Evolutionary conservation across 2,797 vertebrate genomes (phyloP).

Genomic region (Enoplosus armatus): DNA sequence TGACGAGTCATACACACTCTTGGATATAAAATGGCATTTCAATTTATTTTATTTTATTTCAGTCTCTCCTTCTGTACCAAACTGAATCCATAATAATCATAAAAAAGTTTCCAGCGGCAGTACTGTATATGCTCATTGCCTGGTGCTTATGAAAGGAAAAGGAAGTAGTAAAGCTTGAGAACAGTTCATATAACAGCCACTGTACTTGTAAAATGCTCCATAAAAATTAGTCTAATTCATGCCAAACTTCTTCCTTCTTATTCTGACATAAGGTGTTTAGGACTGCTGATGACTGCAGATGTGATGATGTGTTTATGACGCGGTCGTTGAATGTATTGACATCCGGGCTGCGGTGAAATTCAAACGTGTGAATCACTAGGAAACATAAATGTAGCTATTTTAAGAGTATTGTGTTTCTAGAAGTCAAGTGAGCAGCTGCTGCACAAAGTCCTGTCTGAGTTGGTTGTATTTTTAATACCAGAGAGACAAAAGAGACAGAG

Average conservation of each 20-base stretch:
- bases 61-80: constrained; percentile 3
- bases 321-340: constrained; percentile 30
- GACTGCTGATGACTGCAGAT: neutral
- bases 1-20: neutral
- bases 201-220: constrained; percentile 39
- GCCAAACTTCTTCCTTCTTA: neutral
- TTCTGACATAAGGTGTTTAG: neutral
- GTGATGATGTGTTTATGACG: constrained; percentile 43
- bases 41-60: neutral
- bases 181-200: constrained; percentile 33
- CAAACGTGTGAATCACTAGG: constrained; percentile 11
- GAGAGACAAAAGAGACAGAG: neutral
- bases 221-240: constrained; percentile 22
- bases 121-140: neutral
- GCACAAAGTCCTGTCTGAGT: constrained; percentile 1
- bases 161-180: constrained; percentile 69
- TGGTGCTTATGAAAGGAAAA: constrained; percentile 42
- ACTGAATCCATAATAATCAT: constrained; percentile 15
- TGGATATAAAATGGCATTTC: neutral
- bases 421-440: constrained; percentile 24
- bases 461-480: constrained; percentile 17
- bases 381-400: constrained; percentile 63
- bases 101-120: constrained; percentile 32
- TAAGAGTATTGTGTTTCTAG: constrained; percentile 32
- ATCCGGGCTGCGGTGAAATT: constrained; percentile 5